Evolutionary conservation across 2,797 vertebrate species (phyloP).

Genomic region (Lagorchestes hirsutus): DNA sequence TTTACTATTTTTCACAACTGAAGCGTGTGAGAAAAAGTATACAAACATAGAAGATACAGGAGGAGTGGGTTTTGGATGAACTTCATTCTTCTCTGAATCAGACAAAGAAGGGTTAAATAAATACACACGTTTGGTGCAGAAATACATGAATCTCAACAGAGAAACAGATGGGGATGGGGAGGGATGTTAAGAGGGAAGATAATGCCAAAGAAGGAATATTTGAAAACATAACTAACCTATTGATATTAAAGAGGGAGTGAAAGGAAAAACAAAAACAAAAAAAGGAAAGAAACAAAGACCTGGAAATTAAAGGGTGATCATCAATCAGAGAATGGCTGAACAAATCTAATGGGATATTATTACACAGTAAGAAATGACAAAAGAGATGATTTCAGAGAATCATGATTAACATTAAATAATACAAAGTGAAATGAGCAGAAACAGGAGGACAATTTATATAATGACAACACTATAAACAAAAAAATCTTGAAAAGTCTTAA

Average conservation of each 20-base stretch:
- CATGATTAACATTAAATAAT: background rate
- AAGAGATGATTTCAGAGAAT: background rate
- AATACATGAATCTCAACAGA: background rate
- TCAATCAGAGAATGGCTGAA: background rate
- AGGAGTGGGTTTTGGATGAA: background rate
- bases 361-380: background rate
- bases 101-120: background rate
- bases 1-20: background rate
- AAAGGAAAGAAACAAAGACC: too few relatives aligned
- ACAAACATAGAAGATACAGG: background rate
- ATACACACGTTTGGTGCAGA: background rate
- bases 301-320: too few relatives aligned
- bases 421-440: background rate
- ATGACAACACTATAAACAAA: background rate
- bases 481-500: background rate
- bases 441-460: background rate
- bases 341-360: background rate
- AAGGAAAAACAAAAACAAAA: too few relatives aligned
- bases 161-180: too few relatives aligned
- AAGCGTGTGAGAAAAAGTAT: background rate
- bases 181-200: background rate
- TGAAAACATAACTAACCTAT: background rate
- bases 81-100: background rate
- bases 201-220: background rate
- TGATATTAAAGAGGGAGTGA: background rate